Evolutionary conservation across 2,113 vertebrate genomes (phyloP).

Genomic region (Danionella cerebrum): DNA sequence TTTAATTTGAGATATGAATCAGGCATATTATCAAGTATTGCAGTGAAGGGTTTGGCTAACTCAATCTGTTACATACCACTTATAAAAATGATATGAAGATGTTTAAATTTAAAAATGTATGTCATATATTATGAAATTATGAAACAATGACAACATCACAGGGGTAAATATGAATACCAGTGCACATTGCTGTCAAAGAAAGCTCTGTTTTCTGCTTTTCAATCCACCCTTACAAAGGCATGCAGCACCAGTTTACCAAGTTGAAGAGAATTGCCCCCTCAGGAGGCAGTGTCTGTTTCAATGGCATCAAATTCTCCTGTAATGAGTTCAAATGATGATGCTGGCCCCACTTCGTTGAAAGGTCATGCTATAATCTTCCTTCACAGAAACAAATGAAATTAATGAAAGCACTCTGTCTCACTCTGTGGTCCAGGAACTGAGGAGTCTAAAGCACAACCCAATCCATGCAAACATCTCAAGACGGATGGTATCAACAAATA

Average conservation of each 20-base stretch:
- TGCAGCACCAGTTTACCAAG: conserved; percentile 52
- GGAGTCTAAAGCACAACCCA: conserved; percentile 2
- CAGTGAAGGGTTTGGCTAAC: no score
- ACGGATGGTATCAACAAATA: conserved; percentile 24
- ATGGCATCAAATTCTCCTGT: conserved; percentile 70
- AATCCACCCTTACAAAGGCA: conserved; percentile 12
- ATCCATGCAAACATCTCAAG: conserved; percentile 38
- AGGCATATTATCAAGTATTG: no score
- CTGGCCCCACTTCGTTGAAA: conserved; percentile 71
- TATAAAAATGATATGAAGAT: no score
- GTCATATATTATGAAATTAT: no score
- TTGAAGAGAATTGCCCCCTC: conserved; percentile 70
- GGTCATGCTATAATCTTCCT: conserved; percentile 77
- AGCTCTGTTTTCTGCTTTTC: conserved; percentile 13
- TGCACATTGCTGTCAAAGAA: neutral
- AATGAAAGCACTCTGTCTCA: conserved; percentile 71
- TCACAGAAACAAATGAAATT: conserved; percentile 83
- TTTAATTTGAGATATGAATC: no score
- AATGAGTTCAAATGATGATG: conserved; percentile 88
- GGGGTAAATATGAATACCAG: no score
- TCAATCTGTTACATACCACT: no score
- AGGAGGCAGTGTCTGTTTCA: conserved; percentile 69
- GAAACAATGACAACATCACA: no score
- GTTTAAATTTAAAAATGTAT: no score
- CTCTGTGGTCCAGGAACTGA: conserved; percentile 14